These are phyloP conservation scores for Microctenopoma steveboyesi DNA, from an alignment of 2,797 vertebrate genomes.

Conservation along the genomic window DNA sequence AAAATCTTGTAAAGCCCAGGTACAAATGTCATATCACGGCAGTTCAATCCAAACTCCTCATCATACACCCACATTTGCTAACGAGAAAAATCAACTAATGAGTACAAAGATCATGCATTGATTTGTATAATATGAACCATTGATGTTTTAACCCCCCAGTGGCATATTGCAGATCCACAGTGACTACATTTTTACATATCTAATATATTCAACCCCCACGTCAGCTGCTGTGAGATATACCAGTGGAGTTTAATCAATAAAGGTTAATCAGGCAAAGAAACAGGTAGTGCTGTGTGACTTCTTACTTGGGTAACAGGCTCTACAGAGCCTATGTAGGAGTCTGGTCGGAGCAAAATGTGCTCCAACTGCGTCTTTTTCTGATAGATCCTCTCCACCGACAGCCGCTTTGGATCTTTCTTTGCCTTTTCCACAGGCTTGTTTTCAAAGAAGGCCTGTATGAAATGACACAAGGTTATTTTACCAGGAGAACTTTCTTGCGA, in stretches of 20 bases:
- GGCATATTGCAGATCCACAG: slow-evolving; percentile 1
- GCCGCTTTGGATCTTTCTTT: slow-evolving; percentile 86
- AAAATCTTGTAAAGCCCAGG: slow-evolving; percentile 99
- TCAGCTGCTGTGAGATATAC: slow-evolving; percentile 3
- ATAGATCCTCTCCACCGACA: slow-evolving; percentile 95
- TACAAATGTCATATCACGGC: slow-evolving; percentile 93
- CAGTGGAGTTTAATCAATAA: slow-evolving; percentile 5
- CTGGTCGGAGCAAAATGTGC: slow-evolving; percentile 97
- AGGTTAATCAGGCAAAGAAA: neutral
- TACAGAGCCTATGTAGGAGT: slow-evolving; percentile 97
- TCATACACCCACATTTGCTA: slow-evolving; percentile 99
- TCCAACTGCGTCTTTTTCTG: slow-evolving; percentile 99
- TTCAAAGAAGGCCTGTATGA: slow-evolving; percentile 80
- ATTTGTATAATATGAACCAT: neutral
- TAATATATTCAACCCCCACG: neutral
- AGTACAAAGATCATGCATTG: no score
- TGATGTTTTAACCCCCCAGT: neutral
- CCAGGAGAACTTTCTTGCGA: neutral
- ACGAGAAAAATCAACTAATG: slow-evolving; percentile 8
- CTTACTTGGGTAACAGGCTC: slow-evolving; percentile 93
- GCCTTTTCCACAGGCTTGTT: slow-evolving; percentile 84
- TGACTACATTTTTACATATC: neutral
- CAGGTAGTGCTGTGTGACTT: neutral
- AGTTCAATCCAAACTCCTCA: slow-evolving; percentile 89
- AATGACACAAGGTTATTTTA: neutral